These are phyloP conservation scores for Aptenodytes forsteri DNA, from an alignment of 2,113 vertebrate genomes.

Conservation along the genomic window DNA sequence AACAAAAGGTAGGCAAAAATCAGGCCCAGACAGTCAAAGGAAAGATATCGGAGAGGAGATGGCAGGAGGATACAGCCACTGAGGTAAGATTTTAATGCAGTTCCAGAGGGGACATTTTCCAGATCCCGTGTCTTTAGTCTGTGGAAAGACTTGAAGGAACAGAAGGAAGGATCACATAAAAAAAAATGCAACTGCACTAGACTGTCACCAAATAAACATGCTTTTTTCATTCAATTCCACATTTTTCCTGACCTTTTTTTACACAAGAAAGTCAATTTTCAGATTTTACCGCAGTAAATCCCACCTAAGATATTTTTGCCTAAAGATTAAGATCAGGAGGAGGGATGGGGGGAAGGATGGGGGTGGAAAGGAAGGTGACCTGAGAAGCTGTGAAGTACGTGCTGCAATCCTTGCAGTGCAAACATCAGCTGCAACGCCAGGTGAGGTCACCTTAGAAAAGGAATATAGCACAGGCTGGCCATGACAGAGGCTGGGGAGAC, in stretches of 20 bases:
- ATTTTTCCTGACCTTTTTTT: neutral
- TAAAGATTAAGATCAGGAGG: neutral
- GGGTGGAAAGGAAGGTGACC: neutral
- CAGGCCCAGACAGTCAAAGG: neutral
- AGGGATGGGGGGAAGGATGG: neutral
- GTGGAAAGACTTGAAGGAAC: neutral
- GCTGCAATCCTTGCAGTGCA: neutral
- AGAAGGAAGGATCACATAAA: neutral
- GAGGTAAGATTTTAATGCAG: neutral
- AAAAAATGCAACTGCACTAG: neutral
- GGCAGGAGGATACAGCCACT: neutral
- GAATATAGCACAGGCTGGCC: neutral
- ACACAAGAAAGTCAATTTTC: neutral
- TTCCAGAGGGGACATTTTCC: neutral
- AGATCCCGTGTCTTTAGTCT: neutral
- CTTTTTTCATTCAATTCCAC: neutral
- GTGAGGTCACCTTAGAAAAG: conserved; percentile 35
- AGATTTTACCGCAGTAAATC: neutral
- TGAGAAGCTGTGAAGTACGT: neutral
- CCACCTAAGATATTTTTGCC: neutral
- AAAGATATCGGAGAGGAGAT: neutral
- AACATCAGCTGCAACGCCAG: neutral
- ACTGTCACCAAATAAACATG: neutral
- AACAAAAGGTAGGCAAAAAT: neutral
- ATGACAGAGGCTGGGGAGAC: neutral